A percentile compares a stretch with the other conserved stretches of the same genome.
Conservation (phyloP, 2,888 invertebrate genomes). For the Pristionchus exspectatus region DNA sequence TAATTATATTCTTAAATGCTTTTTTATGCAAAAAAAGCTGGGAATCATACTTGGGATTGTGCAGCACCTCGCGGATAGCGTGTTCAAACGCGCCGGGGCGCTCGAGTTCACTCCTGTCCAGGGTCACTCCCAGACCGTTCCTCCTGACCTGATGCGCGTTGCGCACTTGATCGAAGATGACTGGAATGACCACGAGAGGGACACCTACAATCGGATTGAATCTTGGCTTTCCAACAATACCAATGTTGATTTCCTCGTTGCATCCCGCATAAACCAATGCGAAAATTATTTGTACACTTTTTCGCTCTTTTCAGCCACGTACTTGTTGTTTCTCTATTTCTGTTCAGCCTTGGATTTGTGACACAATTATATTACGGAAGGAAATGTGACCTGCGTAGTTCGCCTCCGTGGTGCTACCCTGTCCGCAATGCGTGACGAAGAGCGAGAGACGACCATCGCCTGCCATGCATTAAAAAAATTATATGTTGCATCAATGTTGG, state of each 20-base stretch:
- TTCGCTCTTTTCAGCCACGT: too few species aligned
- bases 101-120: slow-evolving; percentile 3
- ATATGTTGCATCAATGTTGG: too few species aligned
- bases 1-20: too few species aligned
- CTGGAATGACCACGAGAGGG: slow-evolving; percentile 80
- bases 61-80: background rate
- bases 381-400: slow-evolving; percentile 30
- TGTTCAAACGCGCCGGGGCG: background rate
- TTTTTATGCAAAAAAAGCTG: background rate
- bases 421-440: slow-evolving; percentile 41
- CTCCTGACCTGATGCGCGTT: slow-evolving; percentile 77
- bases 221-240: too few species aligned
- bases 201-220: slow-evolving; percentile 68
- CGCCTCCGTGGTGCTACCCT: slow-evolving; percentile 29
- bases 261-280: too few species aligned
- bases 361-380: too few species aligned
- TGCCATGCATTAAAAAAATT: background rate
- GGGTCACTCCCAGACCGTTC: slow-evolving; percentile 16
- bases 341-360: too few species aligned
- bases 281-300: too few species aligned
- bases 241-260: background rate
- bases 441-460: slow-evolving; percentile 26
- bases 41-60: background rate
- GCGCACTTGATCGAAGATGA: slow-evolving; percentile 80
- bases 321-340: too few species aligned